Evolutionary conservation across 1,140 invertebrate genomes (phyloP).

Genomic region (Psix sp.): DNA sequence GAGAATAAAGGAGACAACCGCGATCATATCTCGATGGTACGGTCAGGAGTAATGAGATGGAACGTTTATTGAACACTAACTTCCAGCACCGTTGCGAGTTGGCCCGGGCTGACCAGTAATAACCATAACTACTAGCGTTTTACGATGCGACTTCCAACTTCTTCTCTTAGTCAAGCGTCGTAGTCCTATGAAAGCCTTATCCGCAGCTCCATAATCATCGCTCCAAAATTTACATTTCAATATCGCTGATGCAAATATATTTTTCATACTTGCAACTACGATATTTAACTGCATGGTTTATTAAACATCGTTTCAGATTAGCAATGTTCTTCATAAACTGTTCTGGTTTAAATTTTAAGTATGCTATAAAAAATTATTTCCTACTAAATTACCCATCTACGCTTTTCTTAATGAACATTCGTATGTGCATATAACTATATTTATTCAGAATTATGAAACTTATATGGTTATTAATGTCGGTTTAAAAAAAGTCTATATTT

Average conservation of each 20-base stretch:
- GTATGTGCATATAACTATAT: no score
- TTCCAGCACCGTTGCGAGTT: conserved; percentile 51
- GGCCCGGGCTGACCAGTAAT: conserved; percentile 62
- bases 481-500: no score
- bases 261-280: conserved; percentile 24
- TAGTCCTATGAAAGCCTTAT: conserved; percentile 14
- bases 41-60: conserved; percentile 59
- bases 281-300: no score
- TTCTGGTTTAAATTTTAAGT: no score
- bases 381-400: no score
- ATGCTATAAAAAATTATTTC: no score
- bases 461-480: no score
- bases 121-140: conserved; percentile 67
- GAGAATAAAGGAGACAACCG: conserved; percentile 21
- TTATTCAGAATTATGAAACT: no score
- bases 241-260: conserved; percentile 47
- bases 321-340: no score
- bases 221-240: conserved; percentile 49
- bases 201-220: conserved; percentile 18
- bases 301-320: no score
- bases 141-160: conserved; percentile 65
- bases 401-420: no score
- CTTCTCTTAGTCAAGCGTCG: conserved; percentile 37
- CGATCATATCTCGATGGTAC: conserved; percentile 59
- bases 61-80: conserved; percentile 70